Evolutionary conservation across 2,113 vertebrate species (phyloP).

Genomic region (Tympanuchus pallidicinctus): DNA sequence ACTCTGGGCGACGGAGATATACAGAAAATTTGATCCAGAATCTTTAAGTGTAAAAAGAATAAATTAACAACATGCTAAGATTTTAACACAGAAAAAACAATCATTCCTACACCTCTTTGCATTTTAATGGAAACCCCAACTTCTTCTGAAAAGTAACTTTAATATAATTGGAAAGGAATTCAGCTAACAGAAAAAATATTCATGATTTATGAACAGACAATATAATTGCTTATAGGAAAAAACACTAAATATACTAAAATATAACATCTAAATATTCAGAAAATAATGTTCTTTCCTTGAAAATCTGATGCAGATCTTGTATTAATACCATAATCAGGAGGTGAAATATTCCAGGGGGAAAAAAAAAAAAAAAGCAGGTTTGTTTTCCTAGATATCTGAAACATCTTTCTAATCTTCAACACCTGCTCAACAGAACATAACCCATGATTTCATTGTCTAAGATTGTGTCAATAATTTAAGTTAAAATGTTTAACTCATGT

Average conservation of each 20-base stretch:
- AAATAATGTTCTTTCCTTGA: background rate
- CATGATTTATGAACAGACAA: background rate
- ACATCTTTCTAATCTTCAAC: background rate
- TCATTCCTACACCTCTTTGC: background rate
- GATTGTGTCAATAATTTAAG: background rate
- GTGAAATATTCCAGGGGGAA: accelerated
- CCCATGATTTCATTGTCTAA: background rate
- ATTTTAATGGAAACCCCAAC: background rate
- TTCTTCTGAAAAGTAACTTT: background rate
- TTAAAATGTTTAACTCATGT: background rate
- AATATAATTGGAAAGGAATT: background rate
- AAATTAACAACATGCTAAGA: background rate
- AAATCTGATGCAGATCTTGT: background rate
- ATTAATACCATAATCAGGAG: background rate
- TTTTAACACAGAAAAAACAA: background rate
- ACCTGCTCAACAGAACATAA: background rate
- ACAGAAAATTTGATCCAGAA: background rate
- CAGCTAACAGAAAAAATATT: background rate
- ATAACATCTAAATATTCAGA: background rate
- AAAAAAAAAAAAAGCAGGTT: background rate
- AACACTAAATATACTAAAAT: background rate
- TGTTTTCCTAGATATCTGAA: background rate
- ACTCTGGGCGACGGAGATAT: background rate
- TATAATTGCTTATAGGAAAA: background rate
- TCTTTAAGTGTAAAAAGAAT: background rate